phyloP scores from a whole-genome alignment of 2,113 vertebrate species.

The Emydocephalus ijimae region DNA sequence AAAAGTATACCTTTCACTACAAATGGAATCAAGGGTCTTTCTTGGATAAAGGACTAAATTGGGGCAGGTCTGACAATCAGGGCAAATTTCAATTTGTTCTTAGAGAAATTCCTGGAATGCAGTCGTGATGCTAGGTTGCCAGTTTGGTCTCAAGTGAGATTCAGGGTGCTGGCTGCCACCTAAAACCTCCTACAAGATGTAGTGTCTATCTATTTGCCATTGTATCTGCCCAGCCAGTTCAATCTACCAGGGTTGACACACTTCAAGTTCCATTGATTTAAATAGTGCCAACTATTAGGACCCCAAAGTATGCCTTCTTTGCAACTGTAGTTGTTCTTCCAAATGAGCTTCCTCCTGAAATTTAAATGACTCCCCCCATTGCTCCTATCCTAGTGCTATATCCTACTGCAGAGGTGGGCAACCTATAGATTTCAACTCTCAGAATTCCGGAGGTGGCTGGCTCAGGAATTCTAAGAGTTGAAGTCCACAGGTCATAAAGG shows the following conservation, averaged over 20 bases:
- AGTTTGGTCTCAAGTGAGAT: neutral
- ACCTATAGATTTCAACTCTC: neutral
- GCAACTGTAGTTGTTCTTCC: neutral
- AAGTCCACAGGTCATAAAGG: neutral
- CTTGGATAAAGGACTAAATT: neutral
- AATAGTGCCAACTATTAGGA: neutral
- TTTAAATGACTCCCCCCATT: neutral
- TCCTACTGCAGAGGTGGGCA: neutral
- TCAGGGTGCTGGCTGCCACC: neutral
- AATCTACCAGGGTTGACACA: neutral
- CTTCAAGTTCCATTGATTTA: neutral
- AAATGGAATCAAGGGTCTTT: neutral
- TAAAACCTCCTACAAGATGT: neutral
- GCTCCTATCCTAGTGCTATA: neutral
- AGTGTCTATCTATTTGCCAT: neutral
- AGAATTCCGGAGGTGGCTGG: neutral
- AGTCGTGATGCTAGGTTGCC: neutral
- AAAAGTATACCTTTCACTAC: neutral
- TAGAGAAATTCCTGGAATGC: fast-evolving
- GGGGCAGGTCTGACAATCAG: neutral
- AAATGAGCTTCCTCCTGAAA: neutral
- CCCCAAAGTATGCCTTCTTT: neutral
- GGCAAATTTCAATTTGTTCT: neutral
- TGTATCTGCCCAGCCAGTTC: neutral
- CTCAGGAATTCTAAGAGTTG: neutral